Percentiles rank a stretch among this genome's conserved stretches.
These are phyloP conservation scores for Archegozetes longisetosus DNA, from an alignment of 1,140 invertebrate species.

Conservation along the genomic window DNA sequence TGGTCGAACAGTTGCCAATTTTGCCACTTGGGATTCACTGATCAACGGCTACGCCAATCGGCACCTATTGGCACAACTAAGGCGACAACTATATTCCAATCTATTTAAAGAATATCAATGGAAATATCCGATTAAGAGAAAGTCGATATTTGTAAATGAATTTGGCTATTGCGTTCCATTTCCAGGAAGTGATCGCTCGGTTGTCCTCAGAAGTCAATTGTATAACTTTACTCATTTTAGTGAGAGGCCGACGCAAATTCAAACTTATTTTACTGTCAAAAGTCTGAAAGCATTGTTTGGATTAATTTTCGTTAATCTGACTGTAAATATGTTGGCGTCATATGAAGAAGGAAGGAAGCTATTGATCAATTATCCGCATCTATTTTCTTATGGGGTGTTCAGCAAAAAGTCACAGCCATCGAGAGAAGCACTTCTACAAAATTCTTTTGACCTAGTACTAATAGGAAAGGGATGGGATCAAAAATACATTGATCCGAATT, in stretches of 20 bases:
- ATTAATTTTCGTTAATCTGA: conserved; percentile 43
- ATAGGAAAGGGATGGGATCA: conserved; percentile 59
- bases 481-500: conserved; percentile 35
- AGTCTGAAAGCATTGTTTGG: conserved; percentile 27
- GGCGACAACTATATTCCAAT: conserved; percentile 6
- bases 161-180: conserved; percentile 56
- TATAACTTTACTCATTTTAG: conserved; percentile 48
- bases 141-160: conserved; percentile 21
- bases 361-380: conserved; percentile 48
- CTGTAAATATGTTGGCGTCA: conserved; percentile 28
- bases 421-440: conserved; percentile 41
- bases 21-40: conserved; percentile 61
- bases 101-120: conserved; percentile 1
- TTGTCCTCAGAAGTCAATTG: conserved; percentile 56
- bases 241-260: conserved; percentile 38
- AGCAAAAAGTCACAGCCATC: conserved; percentile 44
- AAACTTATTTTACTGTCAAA: conserved; percentile 32
- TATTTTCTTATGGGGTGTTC: conserved; percentile 53
- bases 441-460: conserved; percentile 47
- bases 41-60: conserved; percentile 49
- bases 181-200: conserved; percentile 57
- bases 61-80: conserved; percentile 35
- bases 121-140: not conserved
- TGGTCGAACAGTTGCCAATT: not conserved
- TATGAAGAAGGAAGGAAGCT: conserved; percentile 44